Evolutionary conservation across 2,888 invertebrate species (phyloP), one percentile per base, ranked within the genome.

Genomic region (Leptinotarsa tumamoca): DNA sequence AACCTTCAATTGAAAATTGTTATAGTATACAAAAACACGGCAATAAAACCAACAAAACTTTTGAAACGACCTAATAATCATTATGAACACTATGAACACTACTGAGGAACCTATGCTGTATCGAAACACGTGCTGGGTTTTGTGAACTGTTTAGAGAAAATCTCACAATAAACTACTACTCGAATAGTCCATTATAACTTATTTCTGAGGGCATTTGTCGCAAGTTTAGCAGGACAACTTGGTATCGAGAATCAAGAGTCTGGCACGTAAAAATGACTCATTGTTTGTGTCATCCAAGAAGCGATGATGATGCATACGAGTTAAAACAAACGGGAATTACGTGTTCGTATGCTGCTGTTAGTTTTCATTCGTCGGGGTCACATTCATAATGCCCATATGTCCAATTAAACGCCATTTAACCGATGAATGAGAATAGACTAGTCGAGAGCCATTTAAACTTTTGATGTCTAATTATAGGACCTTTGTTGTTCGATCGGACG

Each of bases 331-430:
- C 69, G 43, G 56, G 69, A 69, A 69, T 69, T 33, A 56, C 51
- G 69, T 69, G 56, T 68, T 54, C 54, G 50, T 68, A 52, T 23
- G 67, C 18, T 51, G n/a, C 66, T 71, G 66, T 72, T 72, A 15
- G n/a, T 33, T 27, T 43, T 33, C 43, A 33, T 67, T 54, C 33
- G 67, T 68, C 68, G 72, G 68, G 75, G 75, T 75, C 72, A 75
- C 72, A 71, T 66, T 75, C 63, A 71, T n/a, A 17, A 58, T 71
- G 74, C 77, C 73, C 77, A 75, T 75, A 73, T 77, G 77, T 63
- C 75, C 77, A 77, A 77, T 77, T 77, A 73, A 72, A 75, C 69
- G 67, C 68, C 71, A 71, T 73, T 78, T 78, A 78, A 56, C 52
- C 43, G 54, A 71, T 54, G 67, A 74, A 74, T 74, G 71, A 56